Conservation (phyloP, 1,140 invertebrate genomes). For the Habropoda laboriosa region DNA sequence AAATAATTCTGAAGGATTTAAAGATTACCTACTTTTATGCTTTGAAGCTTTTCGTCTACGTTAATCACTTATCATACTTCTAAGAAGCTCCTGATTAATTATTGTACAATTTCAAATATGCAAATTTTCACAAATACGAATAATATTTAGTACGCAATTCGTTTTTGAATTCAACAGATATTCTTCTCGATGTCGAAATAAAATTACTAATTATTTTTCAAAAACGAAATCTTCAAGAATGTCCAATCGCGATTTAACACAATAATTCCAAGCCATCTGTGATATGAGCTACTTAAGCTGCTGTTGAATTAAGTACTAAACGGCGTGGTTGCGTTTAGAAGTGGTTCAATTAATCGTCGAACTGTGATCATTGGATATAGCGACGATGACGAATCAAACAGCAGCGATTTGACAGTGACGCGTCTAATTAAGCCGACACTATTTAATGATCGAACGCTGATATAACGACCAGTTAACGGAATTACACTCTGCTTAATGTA, state of each 20-base stretch:
- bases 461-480: conserved; percentile 63
- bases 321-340: background rate
- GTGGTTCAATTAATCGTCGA: background rate
- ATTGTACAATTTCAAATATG: too few species aligned
- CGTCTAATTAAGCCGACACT: conserved; percentile 52
- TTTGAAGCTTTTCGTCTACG: too few species aligned
- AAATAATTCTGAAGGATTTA: too few species aligned
- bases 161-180: too few species aligned
- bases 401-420: conserved; percentile 52
- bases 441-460: conserved; percentile 60
- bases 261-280: background rate
- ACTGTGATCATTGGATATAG: conserved; percentile 22
- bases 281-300: background rate
- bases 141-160: too few species aligned
- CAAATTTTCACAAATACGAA: too few species aligned
- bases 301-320: background rate
- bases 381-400: conserved; percentile 39
- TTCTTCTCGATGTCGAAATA: too few species aligned
- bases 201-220: too few species aligned
- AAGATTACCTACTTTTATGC: too few species aligned
- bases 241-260: background rate
- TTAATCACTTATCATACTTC: too few species aligned
- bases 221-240: too few species aligned
- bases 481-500: conserved; percentile 64
- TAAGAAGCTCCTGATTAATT: too few species aligned